Base-by-base conservation (phyloP, 2,113 vertebrate species). In the Paracyprichromis sp. region DNA sequence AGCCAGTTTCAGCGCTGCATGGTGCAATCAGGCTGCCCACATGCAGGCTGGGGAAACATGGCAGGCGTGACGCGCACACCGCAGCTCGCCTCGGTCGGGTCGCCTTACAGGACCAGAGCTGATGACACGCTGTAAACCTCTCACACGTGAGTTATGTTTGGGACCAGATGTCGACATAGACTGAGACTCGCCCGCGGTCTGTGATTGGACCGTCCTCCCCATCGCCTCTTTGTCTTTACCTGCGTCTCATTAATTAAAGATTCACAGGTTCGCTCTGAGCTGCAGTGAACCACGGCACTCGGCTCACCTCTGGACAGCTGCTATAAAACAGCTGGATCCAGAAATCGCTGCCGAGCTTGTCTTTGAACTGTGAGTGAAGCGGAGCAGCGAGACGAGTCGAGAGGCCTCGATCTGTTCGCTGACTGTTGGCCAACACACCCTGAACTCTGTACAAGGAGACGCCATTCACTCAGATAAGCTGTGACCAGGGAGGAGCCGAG, bases 321-420 rank as follows among this genome's bases (percentile, higher is more conserved):
- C 40, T 26, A 10, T 16, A 26, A 73, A 73, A 73, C 40, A 47
- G 69, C 40, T 73, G 40, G 21, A 26, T 29, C 0, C 69, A 43
- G n/a, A 9, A 71, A 6, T 73, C 14, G 0, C 40, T 1, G 38
- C 69, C 0, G 5, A 45, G 69, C 69, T 0, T 1, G 14, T 17
- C 21, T 73, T 17, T 47, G 21, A 43, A 6, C 69, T 47, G 9
- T 1, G 21, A 36, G 31, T n/a, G 61, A 36, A 17, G 2, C 56
- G 6, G 24, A 9, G 56, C 56, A 16, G 56, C 5, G 7, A 61
- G 26, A 7, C 14, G 57, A 31, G 29, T 7, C 2, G 29, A 45
- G 14, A 45, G 5, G 40, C 40, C 40, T 45, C 36, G 2, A 17
- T 11, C 38, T 26, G 69, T 5, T 7, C 14, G 9, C 38, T 6